A percentile compares a stretch with the other conserved stretches of the same genome.
Conservation (phyloP, 2,888 invertebrate genomes). For the Hyalella azteca region DNA sequence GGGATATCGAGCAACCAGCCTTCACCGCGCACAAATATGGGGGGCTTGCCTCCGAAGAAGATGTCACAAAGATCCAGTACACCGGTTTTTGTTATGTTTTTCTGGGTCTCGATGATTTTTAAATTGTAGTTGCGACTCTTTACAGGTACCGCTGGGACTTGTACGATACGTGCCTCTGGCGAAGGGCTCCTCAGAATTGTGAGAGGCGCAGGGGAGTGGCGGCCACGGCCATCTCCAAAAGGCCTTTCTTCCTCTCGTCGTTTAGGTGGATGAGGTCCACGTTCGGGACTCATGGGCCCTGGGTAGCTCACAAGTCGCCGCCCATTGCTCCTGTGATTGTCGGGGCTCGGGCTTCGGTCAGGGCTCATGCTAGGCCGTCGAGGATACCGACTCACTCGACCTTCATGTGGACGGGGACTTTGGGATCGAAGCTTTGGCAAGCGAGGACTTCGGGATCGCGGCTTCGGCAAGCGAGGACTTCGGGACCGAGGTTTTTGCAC, state of each 20-base stretch:
- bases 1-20: constrained; percentile 24
- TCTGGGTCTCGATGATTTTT: not conserved
- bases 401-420: not conserved
- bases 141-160: not conserved
- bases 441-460: not conserved
- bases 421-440: not conserved
- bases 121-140: not conserved
- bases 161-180: not conserved
- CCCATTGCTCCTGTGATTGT: not conserved
- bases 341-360: not conserved
- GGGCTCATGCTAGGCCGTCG: not conserved
- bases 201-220: not conserved
- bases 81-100: not conserved
- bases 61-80: not conserved
- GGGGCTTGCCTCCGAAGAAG: not conserved
- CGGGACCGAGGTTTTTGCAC: not conserved
- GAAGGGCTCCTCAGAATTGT: not conserved
- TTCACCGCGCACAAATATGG: not conserved
- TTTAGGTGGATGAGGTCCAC: not conserved
- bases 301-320: not conserved
- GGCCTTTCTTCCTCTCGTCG: not conserved
- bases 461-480: not conserved
- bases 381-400: not conserved
- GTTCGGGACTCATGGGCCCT: not conserved
- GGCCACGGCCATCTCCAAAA: not conserved